phyloP scores from a whole-genome alignment of 2,888 invertebrate species.

The Eilema griseolum region DNA sequence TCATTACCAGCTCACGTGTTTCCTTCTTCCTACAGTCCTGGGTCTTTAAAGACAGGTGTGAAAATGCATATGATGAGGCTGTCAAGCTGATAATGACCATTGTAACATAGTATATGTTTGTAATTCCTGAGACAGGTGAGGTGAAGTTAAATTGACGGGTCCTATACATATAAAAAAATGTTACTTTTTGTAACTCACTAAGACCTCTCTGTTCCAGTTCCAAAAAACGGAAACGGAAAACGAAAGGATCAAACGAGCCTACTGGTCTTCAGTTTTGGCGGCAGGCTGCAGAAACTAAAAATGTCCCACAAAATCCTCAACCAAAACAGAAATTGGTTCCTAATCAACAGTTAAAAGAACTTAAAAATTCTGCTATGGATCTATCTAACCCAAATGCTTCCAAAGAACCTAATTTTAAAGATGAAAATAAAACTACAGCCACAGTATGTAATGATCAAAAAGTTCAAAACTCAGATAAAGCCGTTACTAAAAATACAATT shows the following conservation, averaged over 20 bases:
- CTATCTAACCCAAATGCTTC: background rate
- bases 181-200: background rate
- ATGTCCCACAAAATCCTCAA: background rate
- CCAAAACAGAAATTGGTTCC: background rate
- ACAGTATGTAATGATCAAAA: background rate
- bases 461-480: background rate
- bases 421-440: too few species aligned
- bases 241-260: background rate
- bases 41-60: too few species aligned
- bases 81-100: too few species aligned
- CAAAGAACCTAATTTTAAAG: constrained; percentile 1
- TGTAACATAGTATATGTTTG: too few species aligned
- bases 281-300: background rate
- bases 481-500: background rate
- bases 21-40: too few species aligned
- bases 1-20: too few species aligned
- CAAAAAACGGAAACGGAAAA: background rate
- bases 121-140: too few species aligned
- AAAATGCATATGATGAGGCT: too few species aligned
- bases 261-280: background rate
- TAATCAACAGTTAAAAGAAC: background rate
- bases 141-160: too few species aligned
- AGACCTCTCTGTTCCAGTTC: constrained; percentile 15
- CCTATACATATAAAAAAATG: too few species aligned
- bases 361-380: background rate